Conservation (phyloP, 2,113 vertebrate species). For the Paraplagusia blochii region DNA sequence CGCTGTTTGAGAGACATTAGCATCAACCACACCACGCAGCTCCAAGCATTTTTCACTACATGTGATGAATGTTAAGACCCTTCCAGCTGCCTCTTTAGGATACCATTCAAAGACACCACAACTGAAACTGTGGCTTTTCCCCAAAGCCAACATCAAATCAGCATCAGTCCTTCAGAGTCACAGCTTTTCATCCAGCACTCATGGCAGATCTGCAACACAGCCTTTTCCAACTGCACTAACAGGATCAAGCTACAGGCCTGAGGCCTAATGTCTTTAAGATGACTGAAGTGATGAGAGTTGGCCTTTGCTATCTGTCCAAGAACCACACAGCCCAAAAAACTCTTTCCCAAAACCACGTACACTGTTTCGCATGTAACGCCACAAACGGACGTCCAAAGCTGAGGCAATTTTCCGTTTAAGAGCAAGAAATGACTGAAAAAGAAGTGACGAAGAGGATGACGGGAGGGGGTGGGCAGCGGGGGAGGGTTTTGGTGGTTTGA, state of each 20-base stretch:
- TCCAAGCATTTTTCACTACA: not conserved
- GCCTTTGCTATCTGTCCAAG: conserved; percentile 58
- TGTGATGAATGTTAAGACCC: conserved; percentile 7
- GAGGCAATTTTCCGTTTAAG: conserved; percentile 65
- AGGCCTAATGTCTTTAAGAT: conserved; percentile 43
- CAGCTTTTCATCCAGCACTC: conserved; percentile 55
- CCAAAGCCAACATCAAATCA: conserved; percentile 38
- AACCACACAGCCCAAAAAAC: conserved; percentile 45
- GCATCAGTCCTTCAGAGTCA: conserved; percentile 27
- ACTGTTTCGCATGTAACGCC: conserved; percentile 51
- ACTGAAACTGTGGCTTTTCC: conserved; percentile 22
- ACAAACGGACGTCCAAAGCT: conserved; percentile 63
- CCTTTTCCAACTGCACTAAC: conserved; percentile 57
- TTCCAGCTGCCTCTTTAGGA: conserved; percentile 22
- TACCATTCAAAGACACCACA: conserved; percentile 24
- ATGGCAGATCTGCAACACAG: conserved; percentile 49
- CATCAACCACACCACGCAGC: too few species aligned
- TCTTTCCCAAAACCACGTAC: conserved; percentile 65
- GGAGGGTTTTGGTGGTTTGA: conserved; percentile 38
- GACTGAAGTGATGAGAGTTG: conserved; percentile 51
- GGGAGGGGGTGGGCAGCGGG: conserved; percentile 30
- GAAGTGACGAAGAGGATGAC: conserved; percentile 51
- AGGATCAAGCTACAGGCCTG: conserved; percentile 47
- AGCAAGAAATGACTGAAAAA: conserved; percentile 62
- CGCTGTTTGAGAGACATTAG: too few species aligned